Percentiles rank a stretch among this genome's conserved stretches.
Evolutionary conservation across 2,797 vertebrate species (phyloP).

Genomic region (Rhinella marina): DNA sequence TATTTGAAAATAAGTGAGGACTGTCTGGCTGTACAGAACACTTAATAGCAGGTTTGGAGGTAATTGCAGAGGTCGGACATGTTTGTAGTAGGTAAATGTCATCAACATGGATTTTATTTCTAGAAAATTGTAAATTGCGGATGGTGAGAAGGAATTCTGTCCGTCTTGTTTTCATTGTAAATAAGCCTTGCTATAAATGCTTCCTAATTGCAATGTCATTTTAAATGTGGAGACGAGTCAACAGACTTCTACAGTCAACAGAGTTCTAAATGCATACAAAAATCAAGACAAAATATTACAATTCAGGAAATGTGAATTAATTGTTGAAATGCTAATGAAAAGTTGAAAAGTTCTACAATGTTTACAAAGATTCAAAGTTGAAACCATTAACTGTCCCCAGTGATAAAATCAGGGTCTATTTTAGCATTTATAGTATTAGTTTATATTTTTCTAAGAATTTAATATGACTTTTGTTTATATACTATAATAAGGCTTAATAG

Average conservation of each 20-base stretch:
- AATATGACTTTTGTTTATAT: too few species aligned
- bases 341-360: too few species aligned
- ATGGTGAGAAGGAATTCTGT: conserved; percentile 42
- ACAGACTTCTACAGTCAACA: background rate
- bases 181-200: conserved; percentile 37
- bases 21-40: conserved; percentile 25
- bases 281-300: background rate
- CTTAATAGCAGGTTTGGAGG: conserved; percentile 46
- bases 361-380: too few species aligned
- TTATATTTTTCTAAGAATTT: too few species aligned
- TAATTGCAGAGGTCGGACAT: conserved; percentile 44
- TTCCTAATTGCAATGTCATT: conserved; percentile 26
- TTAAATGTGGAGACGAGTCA: background rate
- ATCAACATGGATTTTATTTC: conserved; percentile 47
- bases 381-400: too few species aligned
- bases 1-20: background rate
- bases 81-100: conserved; percentile 34
- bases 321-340: too few species aligned
- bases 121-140: conserved; percentile 35
- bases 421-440: too few species aligned
- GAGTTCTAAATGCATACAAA: background rate
- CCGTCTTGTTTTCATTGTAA: conserved; percentile 50
- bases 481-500: too few species aligned
- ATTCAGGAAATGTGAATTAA: background rate
- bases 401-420: too few species aligned